Percentiles rank a stretch among this genome's conserved stretches.
Evolutionary conservation across 2,113 vertebrate species (phyloP).

Genomic region (Misgurnus mizolepis): DNA sequence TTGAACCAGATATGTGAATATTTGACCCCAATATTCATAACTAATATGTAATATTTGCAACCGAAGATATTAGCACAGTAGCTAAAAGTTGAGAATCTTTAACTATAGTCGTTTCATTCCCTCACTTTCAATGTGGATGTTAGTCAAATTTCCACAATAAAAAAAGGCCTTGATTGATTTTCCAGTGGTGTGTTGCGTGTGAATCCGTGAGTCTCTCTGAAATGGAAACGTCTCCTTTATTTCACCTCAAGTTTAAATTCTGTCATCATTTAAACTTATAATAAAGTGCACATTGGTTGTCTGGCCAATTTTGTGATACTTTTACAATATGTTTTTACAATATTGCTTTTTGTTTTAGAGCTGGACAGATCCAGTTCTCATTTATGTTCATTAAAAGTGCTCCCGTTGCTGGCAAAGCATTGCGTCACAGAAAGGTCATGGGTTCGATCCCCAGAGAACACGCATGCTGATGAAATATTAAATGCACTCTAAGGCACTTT

Average conservation of each 20-base stretch:
- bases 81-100: slow-evolving; percentile 22
- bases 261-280: too few species aligned
- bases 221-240: slow-evolving; percentile 6
- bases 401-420: too few species aligned
- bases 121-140: slow-evolving; percentile 37
- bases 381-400: too few species aligned
- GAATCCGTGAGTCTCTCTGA: slow-evolving; percentile 13
- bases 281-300: not conserved
- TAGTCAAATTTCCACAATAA: slow-evolving; percentile 50
- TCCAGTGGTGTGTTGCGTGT: slow-evolving; percentile 21
- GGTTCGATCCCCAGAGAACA: too few species aligned
- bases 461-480: too few species aligned
- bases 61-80: not conserved
- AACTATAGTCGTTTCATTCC: not conserved
- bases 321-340: too few species aligned
- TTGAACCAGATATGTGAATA: not conserved
- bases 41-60: not conserved
- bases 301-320: too few species aligned
- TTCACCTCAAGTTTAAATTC: not conserved
- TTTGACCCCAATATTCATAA: not conserved
- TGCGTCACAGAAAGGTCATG: too few species aligned
- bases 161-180: slow-evolving; percentile 41
- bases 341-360: too few species aligned
- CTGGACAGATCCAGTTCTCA: too few species aligned
- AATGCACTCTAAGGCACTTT: too few species aligned